Evolutionary conservation across 1,140 invertebrate genomes (phyloP).

Genomic region (Rhopalosiphum padi): DNA sequence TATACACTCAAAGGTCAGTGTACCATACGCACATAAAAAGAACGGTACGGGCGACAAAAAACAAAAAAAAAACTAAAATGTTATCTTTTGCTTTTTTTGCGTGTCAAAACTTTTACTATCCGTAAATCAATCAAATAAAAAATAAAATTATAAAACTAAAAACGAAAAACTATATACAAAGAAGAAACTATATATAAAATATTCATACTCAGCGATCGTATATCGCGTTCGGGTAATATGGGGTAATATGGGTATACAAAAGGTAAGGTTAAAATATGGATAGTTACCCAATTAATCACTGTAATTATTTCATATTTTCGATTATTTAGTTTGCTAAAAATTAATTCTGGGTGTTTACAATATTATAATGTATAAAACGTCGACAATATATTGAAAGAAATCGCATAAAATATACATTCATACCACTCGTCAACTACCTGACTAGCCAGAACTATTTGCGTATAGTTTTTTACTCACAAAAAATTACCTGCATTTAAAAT

Average conservation of each 20-base stretch:
- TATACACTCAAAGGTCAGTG: background rate
- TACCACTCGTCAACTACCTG: background rate
- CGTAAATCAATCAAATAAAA: background rate
- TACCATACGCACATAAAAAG: background rate
- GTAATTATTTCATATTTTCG: background rate
- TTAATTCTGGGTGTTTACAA: no score
- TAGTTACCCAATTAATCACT: background rate
- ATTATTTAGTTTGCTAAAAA: no score
- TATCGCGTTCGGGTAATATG: background rate
- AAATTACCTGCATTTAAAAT: background rate
- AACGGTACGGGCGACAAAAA: background rate
- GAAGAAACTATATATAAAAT: background rate
- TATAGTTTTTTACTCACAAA: background rate
- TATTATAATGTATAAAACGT: no score
- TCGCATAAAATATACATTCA: no score
- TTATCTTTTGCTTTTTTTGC: background rate
- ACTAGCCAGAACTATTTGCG: background rate
- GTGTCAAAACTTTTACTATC: background rate
- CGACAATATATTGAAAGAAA: no score
- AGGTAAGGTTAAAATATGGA: background rate
- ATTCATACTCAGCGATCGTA: background rate
- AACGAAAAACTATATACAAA: background rate
- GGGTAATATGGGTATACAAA: background rate
- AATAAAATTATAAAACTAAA: background rate
- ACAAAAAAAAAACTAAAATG: background rate